Percentiles rank a stretch among this genome's conserved stretches.
Conservation (phyloP, 2,113 vertebrate genomes). For the Meriones unguiculatus region DNA sequence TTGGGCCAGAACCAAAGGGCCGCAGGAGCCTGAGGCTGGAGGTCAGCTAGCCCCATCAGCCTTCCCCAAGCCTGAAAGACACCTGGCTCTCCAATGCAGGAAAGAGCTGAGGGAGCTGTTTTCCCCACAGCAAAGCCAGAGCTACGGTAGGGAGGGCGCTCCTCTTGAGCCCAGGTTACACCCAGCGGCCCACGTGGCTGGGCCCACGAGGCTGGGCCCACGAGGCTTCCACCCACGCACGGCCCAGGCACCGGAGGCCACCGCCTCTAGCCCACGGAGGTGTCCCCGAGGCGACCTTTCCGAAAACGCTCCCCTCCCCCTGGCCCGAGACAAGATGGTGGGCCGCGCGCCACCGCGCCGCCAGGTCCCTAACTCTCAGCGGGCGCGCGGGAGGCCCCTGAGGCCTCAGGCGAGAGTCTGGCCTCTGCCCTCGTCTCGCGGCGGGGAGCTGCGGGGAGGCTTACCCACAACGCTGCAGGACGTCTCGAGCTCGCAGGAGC, state of each 20-base stretch:
- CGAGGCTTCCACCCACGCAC: background rate
- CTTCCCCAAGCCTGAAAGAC: background rate
- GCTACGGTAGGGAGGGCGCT: too few relatives aligned
- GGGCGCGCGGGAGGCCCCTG: background rate
- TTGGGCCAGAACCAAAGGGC: background rate
- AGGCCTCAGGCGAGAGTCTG: too few relatives aligned
- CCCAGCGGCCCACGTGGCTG: background rate
- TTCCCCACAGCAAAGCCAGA: slow-evolving; percentile 20
- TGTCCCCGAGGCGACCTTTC: background rate
- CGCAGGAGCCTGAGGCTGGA: background rate
- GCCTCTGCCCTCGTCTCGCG: background rate
- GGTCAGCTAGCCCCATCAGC: background rate
- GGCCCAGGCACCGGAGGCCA: background rate
- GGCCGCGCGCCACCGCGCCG: slow-evolving; percentile 45
- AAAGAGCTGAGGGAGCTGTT: slow-evolving; percentile 49
- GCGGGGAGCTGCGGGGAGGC: background rate
- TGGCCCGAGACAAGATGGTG: slow-evolving; percentile 70
- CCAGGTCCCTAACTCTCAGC: too few relatives aligned
- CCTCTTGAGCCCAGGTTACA: background rate
- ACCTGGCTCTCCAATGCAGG: background rate
- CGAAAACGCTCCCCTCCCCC: background rate
- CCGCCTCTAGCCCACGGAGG: too few relatives aligned
- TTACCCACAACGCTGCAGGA: slow-evolving; percentile 47
- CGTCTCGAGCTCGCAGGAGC: background rate
- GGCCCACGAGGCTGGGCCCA: too few relatives aligned